Base-by-base conservation (phyloP, 2,888 invertebrate genomes). In the Cinara cedri region DNA sequence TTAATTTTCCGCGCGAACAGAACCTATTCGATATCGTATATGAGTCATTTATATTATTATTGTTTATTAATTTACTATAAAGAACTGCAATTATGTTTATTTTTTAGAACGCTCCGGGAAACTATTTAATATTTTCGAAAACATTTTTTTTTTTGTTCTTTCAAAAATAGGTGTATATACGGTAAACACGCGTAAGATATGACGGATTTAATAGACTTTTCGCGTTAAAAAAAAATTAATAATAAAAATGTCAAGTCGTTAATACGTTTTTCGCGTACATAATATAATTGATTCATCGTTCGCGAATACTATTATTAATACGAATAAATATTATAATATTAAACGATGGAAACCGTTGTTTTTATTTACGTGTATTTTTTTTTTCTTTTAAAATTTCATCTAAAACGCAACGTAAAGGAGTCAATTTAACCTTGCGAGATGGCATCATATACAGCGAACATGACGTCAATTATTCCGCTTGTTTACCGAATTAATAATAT, bases 391-490 rank as follows among this genome's bases (percentile, higher is more conserved):
- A 51, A 68, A 68, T 34, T 51, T 51, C 51, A 51, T 19, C 44
- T 54, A 54, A 54, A 54, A 70, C 54, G 14, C 54, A 54, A 70
- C 54, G 34, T 70, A 21, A 42, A 70, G 11, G 54, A 70, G 66
- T 66, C 49, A 49, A 66, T 44, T 44, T 11, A n/a, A n/a, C n/a
- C 21, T 21, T 51, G 6, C 11, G 21, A 66, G 19, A 66, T 70
- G 49, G 70, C 54, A 70, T 70, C 54, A 54, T 54, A 51, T 34
- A 34, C 34, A 54, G 26, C 24, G 26, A 70, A 70, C 14, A 70
- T 70, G 51, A 70, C 68, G 68, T 70, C 51, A 70, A 54, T 70
- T 70, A n/a, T n/a, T n/a, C n/a, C 34, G 13, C 21, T 70, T 54
- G 68, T 34, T 70, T 54, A 21, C 14, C 10, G 14, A n/a, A 24